Evolutionary conservation across 2,797 vertebrate species (phyloP), one percentile per base, ranked within the genome.

Genomic region (Mycteria americana): DNA sequence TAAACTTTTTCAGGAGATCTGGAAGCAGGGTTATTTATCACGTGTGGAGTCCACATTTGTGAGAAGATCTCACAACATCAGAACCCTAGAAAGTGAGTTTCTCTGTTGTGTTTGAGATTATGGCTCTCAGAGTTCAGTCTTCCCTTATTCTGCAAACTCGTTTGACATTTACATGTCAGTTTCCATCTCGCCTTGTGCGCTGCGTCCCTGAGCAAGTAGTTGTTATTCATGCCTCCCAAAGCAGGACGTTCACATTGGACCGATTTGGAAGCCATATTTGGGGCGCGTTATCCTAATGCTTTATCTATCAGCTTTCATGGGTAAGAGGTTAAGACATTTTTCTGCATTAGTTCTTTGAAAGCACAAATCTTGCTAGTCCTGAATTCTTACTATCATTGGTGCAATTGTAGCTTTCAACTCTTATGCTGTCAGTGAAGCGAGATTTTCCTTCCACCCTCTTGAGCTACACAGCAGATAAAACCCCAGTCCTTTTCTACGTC

Each of bases 391-490:
- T 79, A 31, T 57, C 43, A 3, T 45, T 43, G 65, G 7, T 92
- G 37, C 39, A 77, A 31, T 15, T 95, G 74, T 59, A 76, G 45
- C 56, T 64, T 76, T 92, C 83, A 87, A 23, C 27, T 63, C 33
- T 43, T 33, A 11, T 1, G 28, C 79, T 90, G 13, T 86, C 82
- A 79, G 48, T n/a, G 23, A 79, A 90, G 46, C 69, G 53, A 92
- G 45, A 79, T 94, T 95, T 94, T 93, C 35, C 88, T 92, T 86
- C 84, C 31, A 70, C 31, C 24, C 70, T 70, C 39, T 73, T 45
- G 31, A 92, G 64, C 75, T 77, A 53, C 65, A 56, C 10, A 85
- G 67, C 45, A 86, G 92, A 93, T 90, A 95, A 96, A 93, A 94
- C 27, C 74, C 48, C 31, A 64, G 30, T 77, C 48, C 63, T 85